Percentiles rank a stretch among this genome's conserved stretches.
phyloP scores from a whole-genome alignment of 2,888 invertebrate genomes.

The Drosophila anomalipes region DNA sequence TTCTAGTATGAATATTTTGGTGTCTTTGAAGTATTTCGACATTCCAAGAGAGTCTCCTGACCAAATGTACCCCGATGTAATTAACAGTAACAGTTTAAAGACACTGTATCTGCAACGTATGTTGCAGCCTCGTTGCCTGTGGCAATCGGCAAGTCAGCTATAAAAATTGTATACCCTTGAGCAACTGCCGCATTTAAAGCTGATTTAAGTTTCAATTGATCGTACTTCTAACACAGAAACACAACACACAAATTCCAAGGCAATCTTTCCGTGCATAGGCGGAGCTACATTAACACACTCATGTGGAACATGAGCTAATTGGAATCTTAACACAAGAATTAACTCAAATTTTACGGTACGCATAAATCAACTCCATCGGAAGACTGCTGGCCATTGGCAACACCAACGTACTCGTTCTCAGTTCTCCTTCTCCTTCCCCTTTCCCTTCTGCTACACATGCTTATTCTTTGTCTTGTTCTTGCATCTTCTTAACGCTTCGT shows the following conservation, averaged over 20 bases:
- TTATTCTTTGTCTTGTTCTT: constrained; percentile 12
- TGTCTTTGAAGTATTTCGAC: too few relatives aligned
- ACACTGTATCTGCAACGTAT: neutral
- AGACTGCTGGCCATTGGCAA: constrained; percentile 13
- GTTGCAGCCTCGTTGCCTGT: neutral
- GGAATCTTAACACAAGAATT: constrained; percentile 50
- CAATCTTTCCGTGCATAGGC: neutral
- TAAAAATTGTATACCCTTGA: neutral
- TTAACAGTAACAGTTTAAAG: neutral
- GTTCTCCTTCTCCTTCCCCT: neutral
- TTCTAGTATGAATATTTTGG: too few relatives aligned
- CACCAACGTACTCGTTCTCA: neutral
- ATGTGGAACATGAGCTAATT: constrained; percentile 28
- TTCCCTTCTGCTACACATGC: neutral
- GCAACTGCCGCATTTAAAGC: neutral
- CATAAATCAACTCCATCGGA: constrained; percentile 63
- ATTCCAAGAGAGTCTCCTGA: neutral
- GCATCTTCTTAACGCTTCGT: constrained; percentile 68
- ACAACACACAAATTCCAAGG: neutral
- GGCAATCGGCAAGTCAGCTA: neutral
- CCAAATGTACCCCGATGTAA: neutral
- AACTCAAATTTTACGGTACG: constrained; percentile 46
- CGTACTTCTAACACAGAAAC: neutral
- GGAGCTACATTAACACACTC: constrained; percentile 1
- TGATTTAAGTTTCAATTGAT: neutral